Evolutionary conservation across 2,888 invertebrate species (phyloP).

Genomic region (Eupithecia inturbata): DNA sequence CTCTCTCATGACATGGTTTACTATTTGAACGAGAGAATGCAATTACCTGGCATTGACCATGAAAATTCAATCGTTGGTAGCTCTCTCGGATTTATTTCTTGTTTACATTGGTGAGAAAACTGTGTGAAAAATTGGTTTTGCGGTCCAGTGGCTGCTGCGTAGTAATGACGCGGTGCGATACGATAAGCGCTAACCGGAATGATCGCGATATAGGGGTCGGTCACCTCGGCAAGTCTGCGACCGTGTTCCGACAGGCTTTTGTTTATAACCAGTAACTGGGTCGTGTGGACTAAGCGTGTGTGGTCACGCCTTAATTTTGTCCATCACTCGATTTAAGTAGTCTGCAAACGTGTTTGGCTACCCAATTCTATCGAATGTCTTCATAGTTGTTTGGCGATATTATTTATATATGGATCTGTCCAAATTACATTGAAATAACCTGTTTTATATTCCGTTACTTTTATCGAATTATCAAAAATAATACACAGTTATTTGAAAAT

Average conservation of each 20-base stretch:
- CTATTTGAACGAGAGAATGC: conserved; percentile 24
- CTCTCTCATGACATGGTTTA: conserved; percentile 28
- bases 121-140: conserved; percentile 60
- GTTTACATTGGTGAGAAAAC: conserved; percentile 42
- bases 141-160: conserved; percentile 62
- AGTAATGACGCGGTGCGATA: conserved; percentile 54
- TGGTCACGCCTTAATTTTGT: conserved; percentile 34
- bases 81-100: conserved; percentile 20
- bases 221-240: conserved; percentile 75
- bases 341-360: conserved; percentile 28
- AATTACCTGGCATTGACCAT: conserved; percentile 30
- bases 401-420: background rate
- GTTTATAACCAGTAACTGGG: conserved; percentile 64
- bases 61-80: conserved; percentile 24
- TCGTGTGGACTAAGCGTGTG: conserved; percentile 49
- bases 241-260: conserved; percentile 68
- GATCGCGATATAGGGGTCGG: conserved; percentile 72
- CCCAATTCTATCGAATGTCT: conserved; percentile 5
- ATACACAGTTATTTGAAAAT: conserved; percentile 12
- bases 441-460: conserved; percentile 31
- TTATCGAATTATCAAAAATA: conserved; percentile 17
- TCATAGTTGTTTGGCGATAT: conserved; percentile 11
- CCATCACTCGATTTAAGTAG: conserved; percentile 27
- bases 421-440: conserved; percentile 10
- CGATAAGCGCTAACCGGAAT: conserved; percentile 73